Evolutionary conservation across 92 coral and sea anemone species (phyloP).

Genomic region (Heteractis magnifica): DNA sequence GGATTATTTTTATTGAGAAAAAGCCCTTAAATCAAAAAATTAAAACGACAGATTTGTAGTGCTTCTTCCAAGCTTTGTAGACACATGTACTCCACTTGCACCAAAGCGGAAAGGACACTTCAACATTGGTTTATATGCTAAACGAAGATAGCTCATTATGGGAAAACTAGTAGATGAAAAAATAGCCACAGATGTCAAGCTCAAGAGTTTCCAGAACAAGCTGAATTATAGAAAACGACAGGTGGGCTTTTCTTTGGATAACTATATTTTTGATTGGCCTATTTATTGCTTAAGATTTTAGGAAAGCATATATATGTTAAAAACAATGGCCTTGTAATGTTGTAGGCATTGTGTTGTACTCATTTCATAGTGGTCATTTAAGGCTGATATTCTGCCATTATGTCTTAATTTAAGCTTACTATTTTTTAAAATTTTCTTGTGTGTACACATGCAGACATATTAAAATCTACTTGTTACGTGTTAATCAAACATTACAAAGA

Average conservation of each 20-base stretch:
- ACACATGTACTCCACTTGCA: not conserved
- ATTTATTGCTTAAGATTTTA: not conserved
- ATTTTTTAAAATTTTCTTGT: no score
- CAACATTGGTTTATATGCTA: conserved; percentile 18
- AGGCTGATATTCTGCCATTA: no score
- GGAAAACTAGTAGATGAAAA: conserved; percentile 11
- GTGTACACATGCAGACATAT: not conserved
- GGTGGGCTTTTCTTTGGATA: conserved; percentile 6
- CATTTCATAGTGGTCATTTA: no score
- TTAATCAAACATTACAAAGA: not conserved
- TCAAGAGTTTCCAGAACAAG: conserved; percentile 11
- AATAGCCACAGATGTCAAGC: conserved; percentile 3
- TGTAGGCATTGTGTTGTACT: no score
- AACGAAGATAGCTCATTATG: conserved; percentile 18
- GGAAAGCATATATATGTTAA: not conserved
- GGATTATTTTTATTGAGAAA: not conserved
- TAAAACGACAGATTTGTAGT: conserved; percentile 15
- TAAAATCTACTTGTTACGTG: not conserved
- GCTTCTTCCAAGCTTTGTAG: not conserved
- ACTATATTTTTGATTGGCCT: not conserved
- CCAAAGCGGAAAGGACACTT: conserved; percentile 15
- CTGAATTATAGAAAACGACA: conserved; percentile 5
- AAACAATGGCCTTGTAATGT: no score
- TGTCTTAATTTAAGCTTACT: no score
- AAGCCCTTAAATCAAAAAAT: not conserved